Conservation (phyloP, 2,113 vertebrate genomes). For the Struthidea cinerea region DNA sequence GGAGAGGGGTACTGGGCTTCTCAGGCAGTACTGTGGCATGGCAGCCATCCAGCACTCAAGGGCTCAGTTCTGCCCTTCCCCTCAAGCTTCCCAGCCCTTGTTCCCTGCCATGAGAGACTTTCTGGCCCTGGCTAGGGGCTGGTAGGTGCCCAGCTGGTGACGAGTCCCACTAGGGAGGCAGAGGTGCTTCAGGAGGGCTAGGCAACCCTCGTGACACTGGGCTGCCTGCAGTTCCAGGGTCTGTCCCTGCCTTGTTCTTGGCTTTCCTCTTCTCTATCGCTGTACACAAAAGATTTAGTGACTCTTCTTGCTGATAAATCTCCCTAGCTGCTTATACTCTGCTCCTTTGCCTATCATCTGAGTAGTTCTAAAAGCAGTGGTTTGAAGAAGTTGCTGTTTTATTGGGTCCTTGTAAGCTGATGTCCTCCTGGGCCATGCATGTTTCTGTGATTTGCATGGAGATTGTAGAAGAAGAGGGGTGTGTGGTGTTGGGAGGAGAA, state of each 20-base stretch:
- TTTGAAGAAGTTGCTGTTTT: neutral
- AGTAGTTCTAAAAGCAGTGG: neutral
- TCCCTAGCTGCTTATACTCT: neutral
- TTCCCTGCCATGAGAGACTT: neutral
- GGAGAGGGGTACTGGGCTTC: neutral
- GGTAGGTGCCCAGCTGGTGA: neutral
- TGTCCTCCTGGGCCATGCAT: neutral
- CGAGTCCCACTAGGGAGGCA: neutral
- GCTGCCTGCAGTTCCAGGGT: neutral
- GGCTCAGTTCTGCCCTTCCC: neutral
- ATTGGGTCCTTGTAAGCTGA: neutral
- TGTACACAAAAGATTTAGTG: neutral
- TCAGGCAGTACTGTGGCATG: fast-evolving
- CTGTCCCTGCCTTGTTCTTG: neutral
- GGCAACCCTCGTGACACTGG: neutral
- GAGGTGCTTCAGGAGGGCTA: neutral
- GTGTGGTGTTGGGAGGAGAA: neutral
- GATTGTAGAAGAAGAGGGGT: neutral
- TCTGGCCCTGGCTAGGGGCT: neutral
- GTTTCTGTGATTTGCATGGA: neutral
- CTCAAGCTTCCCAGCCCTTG: neutral
- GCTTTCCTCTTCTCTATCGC: neutral
- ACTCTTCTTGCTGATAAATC: neutral
- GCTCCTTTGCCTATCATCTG: neutral
- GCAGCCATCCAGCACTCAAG: neutral